Conservation (phyloP, 1,140 invertebrate species). For the Scaptodrosophila lebanonensis region DNA sequence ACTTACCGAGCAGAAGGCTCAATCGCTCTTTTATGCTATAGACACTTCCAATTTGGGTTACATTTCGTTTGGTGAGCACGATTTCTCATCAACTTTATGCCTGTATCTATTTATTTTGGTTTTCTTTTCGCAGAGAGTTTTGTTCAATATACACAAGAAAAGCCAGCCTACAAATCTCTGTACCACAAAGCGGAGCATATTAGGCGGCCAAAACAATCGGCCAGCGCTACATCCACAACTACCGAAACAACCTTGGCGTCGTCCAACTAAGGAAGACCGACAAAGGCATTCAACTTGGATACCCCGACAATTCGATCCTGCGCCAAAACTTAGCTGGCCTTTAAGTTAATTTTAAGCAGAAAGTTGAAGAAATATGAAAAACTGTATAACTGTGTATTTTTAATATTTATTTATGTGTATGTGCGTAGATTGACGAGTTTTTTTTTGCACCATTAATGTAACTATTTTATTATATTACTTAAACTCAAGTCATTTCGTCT, state of each 20-base stretch:
- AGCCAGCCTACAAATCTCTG: conserved; percentile 51
- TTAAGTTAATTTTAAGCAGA: conserved; percentile 30
- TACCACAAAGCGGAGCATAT: conserved; percentile 66
- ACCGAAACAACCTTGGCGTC: conserved; percentile 1
- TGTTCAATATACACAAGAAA: conserved; percentile 45
- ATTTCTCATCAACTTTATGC: too few relatives aligned
- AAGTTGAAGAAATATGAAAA: conserved; percentile 53
- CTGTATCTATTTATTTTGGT: not conserved
- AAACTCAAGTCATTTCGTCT: conserved; percentile 60
- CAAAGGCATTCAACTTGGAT: conserved; percentile 10
- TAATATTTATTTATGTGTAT: conserved; percentile 43
- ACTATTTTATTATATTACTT: conserved; percentile 42
- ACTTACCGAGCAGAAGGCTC: conserved; percentile 50
- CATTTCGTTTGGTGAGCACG: conserved; percentile 57
- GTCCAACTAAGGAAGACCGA: conserved; percentile 19
- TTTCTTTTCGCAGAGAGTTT: conserved; percentile 34
- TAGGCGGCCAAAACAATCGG: conserved; percentile 36
- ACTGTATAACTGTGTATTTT: conserved; percentile 31
- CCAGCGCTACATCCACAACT: conserved; percentile 4
- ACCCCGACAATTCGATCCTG: too few relatives aligned
- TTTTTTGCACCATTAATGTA: not conserved
- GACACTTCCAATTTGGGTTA: conserved; percentile 52
- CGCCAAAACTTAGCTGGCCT: too few relatives aligned
- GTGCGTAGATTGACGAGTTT: conserved; percentile 8
- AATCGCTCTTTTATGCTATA: conserved; percentile 53